Conservation (phyloP, 2,888 invertebrate genomes). For the Drepanosiphum platanoidis region DNA sequence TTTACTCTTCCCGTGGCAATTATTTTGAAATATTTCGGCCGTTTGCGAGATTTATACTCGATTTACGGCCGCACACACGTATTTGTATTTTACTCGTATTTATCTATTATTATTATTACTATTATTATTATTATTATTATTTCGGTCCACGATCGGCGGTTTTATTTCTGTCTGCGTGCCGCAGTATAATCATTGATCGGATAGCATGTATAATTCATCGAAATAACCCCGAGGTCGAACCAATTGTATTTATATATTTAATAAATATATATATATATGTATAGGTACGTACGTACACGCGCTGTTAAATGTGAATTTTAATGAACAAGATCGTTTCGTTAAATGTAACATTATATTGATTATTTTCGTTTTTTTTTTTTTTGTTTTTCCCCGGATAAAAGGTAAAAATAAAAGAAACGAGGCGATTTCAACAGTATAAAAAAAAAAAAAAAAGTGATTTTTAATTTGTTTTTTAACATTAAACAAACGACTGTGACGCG, state of each 20-base stretch:
- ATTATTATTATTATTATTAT: not conserved
- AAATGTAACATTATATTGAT: not conserved
- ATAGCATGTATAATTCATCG: not conserved
- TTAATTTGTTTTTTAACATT: constrained; percentile 18
- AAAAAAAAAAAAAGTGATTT: constrained; percentile 15
- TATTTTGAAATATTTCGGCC: constrained; percentile 26
- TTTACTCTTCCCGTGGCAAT: not conserved
- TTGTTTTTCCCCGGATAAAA: not conserved
- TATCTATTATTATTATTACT: not conserved
- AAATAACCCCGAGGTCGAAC: not conserved
- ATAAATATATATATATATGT: no score
- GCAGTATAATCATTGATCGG: not conserved
- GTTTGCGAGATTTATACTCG: not conserved
- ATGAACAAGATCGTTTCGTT: not conserved
- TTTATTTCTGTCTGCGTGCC: no score
- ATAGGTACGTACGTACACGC: no score
- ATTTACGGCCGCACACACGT: not conserved
- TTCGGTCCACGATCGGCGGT: not conserved
- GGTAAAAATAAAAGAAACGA: not conserved
- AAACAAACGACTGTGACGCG: not conserved
- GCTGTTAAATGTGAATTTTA: not conserved
- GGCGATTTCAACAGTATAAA: not conserved
- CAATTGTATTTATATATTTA: no score
- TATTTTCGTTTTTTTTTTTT: not conserved
- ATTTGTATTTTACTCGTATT: not conserved